Base-by-base conservation (phyloP, 2,113 vertebrate species). In the Mesoclemmys tuberculata region DNA sequence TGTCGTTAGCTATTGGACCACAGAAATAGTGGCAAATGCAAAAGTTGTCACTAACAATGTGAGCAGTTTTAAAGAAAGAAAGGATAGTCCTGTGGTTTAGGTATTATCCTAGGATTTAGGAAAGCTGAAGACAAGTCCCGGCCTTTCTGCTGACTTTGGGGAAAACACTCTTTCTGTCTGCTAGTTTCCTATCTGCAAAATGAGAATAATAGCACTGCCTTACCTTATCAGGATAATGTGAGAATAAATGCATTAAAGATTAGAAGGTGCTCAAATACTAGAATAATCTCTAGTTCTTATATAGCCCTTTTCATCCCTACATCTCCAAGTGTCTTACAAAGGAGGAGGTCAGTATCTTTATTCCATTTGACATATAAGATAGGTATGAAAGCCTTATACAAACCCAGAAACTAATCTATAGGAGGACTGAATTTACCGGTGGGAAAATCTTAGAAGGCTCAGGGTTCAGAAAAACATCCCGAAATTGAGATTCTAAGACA, bases 401-500 rank as follows among this genome's bases (percentile, higher is more conserved):
- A 92, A 94, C 93, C 4, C 18, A 38, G 10, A 38, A 2, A 75
- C 19, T 91, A 85, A 92, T 84, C 75, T 54, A 14, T 46, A 81
- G 80, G 84, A 95, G 58, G 88, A 95, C 19, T 61, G 68, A 41
- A 8, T 81, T 5, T 79, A 68, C 0, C 0, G 27, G 54, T 26
- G 41, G 24, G 93, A 16, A 85, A 61, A 79, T 38, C 75, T 94
- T 90, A 55, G 68, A 88, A 81, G 54, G 85, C 78, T 94, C 84
- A 83, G 86, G 29, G 91, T 96, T 93, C 84, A 90, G 56, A 87
- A n/a, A 46, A 75, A 75, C 38, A 26, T 96, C 81, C 74, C 92
- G 79, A 92, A 87, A 58, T 24, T 91, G 79, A 91, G 27, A 49
- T 92, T 46, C 27, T 92, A 85, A 89, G 48, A 29, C 64, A 93